Conservation (phyloP, 2,797 vertebrate species). For the Neoniphon sammara region DNA sequence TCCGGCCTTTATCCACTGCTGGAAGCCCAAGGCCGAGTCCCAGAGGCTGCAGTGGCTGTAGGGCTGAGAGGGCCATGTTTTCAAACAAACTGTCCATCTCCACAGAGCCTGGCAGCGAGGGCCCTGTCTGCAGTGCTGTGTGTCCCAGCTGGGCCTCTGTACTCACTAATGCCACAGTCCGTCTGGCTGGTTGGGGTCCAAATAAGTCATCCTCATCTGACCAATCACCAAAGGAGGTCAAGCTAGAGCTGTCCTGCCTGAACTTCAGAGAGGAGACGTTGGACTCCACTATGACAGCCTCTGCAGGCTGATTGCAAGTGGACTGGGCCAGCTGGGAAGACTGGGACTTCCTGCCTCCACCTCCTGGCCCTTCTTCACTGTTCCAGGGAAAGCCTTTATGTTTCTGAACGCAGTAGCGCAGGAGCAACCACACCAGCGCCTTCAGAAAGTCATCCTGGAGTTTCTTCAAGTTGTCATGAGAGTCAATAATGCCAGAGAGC, state of each 20-base stretch:
- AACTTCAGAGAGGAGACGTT: conserved; percentile 75
- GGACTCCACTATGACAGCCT: conserved; percentile 74
- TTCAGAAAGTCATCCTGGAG: conserved; percentile 95
- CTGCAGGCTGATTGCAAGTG: conserved; percentile 67
- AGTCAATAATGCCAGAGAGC: conserved; percentile 96
- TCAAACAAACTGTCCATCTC: conserved; percentile 85
- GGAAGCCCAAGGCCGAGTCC: conserved; percentile 89
- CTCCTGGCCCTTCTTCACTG: conserved; percentile 68
- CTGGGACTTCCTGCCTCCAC: conserved; percentile 79
- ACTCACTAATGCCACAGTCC: conserved; percentile 84
- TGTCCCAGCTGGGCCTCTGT: conserved; percentile 77
- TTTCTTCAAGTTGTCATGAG: conserved; percentile 91
- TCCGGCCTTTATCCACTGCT: conserved; percentile 86
- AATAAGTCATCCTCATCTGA: conserved; percentile 93
- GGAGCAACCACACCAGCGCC: conserved; percentile 92
- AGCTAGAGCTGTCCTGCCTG: conserved; percentile 86
- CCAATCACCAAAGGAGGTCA: conserved; percentile 91
- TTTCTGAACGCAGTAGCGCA: conserved; percentile 89
- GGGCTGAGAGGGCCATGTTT: conserved; percentile 81
- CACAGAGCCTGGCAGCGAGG: conserved; percentile 91
- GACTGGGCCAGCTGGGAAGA: conserved; percentile 76
- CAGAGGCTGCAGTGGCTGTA: conserved; percentile 86
- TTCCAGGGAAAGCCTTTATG: conserved; percentile 74
- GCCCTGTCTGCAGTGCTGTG: conserved; percentile 67
- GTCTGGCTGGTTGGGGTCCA: conserved; percentile 84